These are phyloP conservation scores for Microcebus murinus DNA, from an alignment of 2,113 vertebrate species.

Conservation along the genomic window DNA sequence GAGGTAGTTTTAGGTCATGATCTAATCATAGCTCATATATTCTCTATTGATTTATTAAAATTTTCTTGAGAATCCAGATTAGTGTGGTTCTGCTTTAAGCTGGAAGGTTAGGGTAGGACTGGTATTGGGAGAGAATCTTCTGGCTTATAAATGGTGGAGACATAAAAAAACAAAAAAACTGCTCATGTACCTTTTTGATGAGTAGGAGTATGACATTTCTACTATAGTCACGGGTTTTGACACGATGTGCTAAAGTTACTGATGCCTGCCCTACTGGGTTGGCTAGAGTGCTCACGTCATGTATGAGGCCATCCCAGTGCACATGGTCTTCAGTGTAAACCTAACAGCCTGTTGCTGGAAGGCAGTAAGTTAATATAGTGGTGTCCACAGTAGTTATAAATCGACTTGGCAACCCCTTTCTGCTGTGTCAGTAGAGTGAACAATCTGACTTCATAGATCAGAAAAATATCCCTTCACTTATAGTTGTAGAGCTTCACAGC, in stretches of 20 bases:
- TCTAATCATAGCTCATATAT: neutral
- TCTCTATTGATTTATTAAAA: neutral
- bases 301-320: constrained; percentile 54
- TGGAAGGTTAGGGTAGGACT: neutral
- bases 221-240: constrained; percentile 70
- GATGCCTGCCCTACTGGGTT: constrained; percentile 67
- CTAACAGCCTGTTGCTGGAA: constrained; percentile 69
- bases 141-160: neutral
- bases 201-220: constrained; percentile 72
- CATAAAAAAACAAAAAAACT: constrained; percentile 1
- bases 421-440: neutral
- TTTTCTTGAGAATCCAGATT: neutral
- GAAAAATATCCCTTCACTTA: constrained; percentile 54
- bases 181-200: neutral
- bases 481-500: neutral
- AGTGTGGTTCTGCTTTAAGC: neutral
- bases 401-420: neutral
- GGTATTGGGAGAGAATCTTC: neutral
- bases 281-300: constrained; percentile 3
- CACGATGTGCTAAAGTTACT: constrained; percentile 79
- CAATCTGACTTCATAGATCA: neutral
- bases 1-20: neutral
- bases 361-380: constrained; percentile 59
- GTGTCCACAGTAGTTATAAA: neutral
- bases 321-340: constrained; percentile 69